Evolutionary conservation across 2,797 vertebrate species (phyloP).

Genomic region (Enteromius anoplus): DNA sequence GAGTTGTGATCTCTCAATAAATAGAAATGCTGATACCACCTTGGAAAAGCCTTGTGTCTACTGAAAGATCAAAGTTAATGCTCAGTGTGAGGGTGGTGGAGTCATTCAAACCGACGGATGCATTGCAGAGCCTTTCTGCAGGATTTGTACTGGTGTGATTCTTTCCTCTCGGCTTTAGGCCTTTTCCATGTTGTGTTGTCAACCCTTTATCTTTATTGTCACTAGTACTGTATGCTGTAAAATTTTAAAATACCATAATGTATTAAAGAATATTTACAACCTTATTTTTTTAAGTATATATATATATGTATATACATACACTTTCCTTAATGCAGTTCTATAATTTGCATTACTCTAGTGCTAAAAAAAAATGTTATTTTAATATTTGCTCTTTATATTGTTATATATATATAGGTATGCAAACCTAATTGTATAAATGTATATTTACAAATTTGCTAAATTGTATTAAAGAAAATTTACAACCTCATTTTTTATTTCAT

Average conservation of each 20-base stretch:
- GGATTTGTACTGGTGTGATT: neutral
- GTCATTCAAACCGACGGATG: neutral
- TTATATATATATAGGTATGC: too few relatives aligned
- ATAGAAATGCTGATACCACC: constrained; percentile 27
- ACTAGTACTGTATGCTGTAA: neutral
- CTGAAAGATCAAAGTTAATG: constrained; percentile 23
- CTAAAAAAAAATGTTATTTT: neutral
- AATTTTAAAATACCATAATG: neutral
- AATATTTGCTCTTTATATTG: too few relatives aligned
- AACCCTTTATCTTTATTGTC: neutral
- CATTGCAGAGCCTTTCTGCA: neutral
- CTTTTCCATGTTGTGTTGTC: constrained; percentile 15
- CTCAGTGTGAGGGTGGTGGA: constrained; percentile 9
- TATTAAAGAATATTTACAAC: too few relatives aligned
- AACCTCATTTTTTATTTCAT: neutral
- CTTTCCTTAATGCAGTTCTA: neutral
- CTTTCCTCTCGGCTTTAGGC: neutral
- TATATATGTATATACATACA: too few relatives aligned
- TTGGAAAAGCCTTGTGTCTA: constrained; percentile 21
- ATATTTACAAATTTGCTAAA: too few relatives aligned
- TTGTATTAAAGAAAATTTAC: too few relatives aligned
- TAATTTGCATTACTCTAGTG: neutral
- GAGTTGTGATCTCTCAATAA: neutral
- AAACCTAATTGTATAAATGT: too few relatives aligned
- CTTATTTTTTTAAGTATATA: too few relatives aligned